Percentiles rank a stretch among this genome's conserved stretches.
phyloP scores from a whole-genome alignment of 2,113 vertebrate genomes.

The Erythrocercus mccallii region DNA sequence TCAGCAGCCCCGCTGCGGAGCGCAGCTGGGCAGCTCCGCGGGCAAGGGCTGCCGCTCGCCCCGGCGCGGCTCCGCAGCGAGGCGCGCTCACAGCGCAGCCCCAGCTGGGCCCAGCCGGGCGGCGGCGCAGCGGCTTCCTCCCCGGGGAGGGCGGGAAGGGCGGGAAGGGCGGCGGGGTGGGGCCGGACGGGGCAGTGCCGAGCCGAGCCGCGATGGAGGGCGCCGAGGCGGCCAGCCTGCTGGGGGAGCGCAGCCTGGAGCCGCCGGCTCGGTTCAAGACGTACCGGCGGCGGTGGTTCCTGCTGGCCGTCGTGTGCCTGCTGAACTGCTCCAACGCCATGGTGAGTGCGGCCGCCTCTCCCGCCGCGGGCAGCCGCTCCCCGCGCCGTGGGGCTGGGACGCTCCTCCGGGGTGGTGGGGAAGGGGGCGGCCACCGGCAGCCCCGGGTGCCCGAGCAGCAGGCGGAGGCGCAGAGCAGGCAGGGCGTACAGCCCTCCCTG shows the following conservation, averaged over 20 bases:
- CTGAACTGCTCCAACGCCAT: constrained; percentile 86
- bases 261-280: constrained; percentile 27
- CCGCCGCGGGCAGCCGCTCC: background rate
- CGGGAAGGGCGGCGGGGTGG: background rate
- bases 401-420: fast-evolving
- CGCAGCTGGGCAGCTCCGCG: too few relatives aligned
- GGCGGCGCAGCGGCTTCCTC: background rate
- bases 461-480: background rate
- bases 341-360: constrained; percentile 64
- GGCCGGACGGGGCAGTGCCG: background rate
- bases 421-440: background rate
- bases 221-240: background rate
- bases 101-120: too few relatives aligned
- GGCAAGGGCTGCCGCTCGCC: fast-evolving
- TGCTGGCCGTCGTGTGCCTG: constrained; percentile 79
- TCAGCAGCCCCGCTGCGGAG: background rate
- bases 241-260: background rate
- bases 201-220: background rate
- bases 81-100: too few relatives aligned
- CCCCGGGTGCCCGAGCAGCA: too few relatives aligned
- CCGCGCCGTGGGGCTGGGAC: background rate
- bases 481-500: background rate
- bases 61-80: too few relatives aligned
- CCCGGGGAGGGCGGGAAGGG: background rate
- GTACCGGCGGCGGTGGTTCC: constrained; percentile 83